Base-by-base conservation (phyloP, 2,113 vertebrate species). In the Actenoides lindsayi region DNA sequence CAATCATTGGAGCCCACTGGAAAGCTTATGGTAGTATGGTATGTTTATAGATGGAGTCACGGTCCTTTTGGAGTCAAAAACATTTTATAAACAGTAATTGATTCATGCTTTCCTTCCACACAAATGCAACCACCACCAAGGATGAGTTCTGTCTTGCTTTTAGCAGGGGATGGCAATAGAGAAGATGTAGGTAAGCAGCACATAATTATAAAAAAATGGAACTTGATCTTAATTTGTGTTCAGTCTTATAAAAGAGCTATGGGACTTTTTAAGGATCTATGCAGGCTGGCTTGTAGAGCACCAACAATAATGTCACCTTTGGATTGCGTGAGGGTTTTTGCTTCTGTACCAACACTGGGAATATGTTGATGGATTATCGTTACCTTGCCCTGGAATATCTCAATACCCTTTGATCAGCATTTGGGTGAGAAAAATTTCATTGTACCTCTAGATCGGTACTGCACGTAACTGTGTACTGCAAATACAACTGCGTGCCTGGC, bases 401-500 rank as follows among this genome's bases (percentile, higher is more conserved):
- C 65, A 21, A 53, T 46, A 69, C 56, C 54, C 90, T 96, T 95
- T 93, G 90, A 74, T 93, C 81, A 94, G 67, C 24, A 42, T 67
- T 81, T 92, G 28, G 8, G 63, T 89, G 81, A 76, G 86, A 82
- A 65, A 87, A 92, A 53, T 85, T 53, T 64, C 50, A 11, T 76
- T 69, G 81, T 87, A 56, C 46, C 39, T 77, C 57, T 78, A 91
- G 77, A 82, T 19, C 89, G 81, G 59, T 60, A 8, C 57, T 62
- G 63, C 59, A 63, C 30, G 81, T 94, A 88, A 76, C 60, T 39
- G 64, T 51, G 93, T 68, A 60, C 74, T 89, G 89, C 77, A 96
- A 96, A 94, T 70, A 87, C 31, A 93, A 57, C 79, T 90, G 88
- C 30, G 5, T 89, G 92, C 75, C 77, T 92, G 73, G 68, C 92